Base-by-base conservation (phyloP, 2,797 vertebrate genomes). In the Myripristis murdjan region DNA sequence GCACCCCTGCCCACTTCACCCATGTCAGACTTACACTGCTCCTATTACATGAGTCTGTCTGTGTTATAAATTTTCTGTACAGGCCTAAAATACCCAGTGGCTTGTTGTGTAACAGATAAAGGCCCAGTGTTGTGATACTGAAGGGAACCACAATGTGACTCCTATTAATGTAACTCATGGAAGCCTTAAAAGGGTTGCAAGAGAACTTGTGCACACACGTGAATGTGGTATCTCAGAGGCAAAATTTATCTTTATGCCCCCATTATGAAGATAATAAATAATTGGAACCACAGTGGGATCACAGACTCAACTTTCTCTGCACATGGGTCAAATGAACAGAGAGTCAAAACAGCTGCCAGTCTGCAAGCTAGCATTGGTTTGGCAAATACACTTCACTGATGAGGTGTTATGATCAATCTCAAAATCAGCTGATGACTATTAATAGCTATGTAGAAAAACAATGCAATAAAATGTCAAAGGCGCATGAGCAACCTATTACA, bases 51-150 rank as follows among this genome's bases (percentile, higher is more conserved):
- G 89, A 90, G 84, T 53, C 51, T 37, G 77, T 33, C 41, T 75
- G 64, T 22, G 75, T 87, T 83, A 85, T 77, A 81, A 89, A 73
- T 84, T 89, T 92, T 90, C 72, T 75, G 79, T 79, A 57, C 70
- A 35, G 77, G 80, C 89, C 73, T 61, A 87, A 91, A 89, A 92
- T 88, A 88, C 80, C 78, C 70, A 41, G 57, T 5, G 24, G 60
- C 46, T 74, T 76, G 81, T 89, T 91, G 84, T 87, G 81, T 82
- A 92, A 89, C 83, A 82, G 81, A 89, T 84, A 90, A 89, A 89
- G 84, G 53, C 63, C 64, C 66, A 68, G 79, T 85, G 82, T 86
- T 88, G 79, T 65, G 73, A 79, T 85, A 85, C 73, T 73, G 72
- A 87, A 62, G 63, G 65, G 67, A 84, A 77, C 64, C 73, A 81